Conservation (phyloP, 2,888 invertebrate genomes). For the Choristoneura rosaceana region DNA sequence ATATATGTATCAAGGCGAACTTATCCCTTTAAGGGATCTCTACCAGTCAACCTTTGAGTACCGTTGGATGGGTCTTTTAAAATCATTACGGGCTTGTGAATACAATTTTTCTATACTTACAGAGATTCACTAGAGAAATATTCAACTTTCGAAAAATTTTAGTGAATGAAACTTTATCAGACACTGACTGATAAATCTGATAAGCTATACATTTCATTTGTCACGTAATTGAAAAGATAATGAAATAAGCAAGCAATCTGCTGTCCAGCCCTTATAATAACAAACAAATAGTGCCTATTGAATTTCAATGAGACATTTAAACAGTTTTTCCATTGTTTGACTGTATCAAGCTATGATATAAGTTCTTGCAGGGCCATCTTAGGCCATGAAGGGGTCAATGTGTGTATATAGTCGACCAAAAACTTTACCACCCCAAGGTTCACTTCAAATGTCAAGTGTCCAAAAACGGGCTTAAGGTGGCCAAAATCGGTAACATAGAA, state of each 20-base stretch:
- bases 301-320: not conserved
- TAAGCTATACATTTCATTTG: constrained; percentile 22
- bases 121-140: no score
- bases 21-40: no score
- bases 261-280: not conserved
- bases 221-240: constrained; percentile 28
- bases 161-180: constrained; percentile 21
- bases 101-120: no score
- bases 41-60: no score
- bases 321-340: not conserved
- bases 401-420: no score
- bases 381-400: not conserved
- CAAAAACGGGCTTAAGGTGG: no score
- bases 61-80: no score
- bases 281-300: not conserved
- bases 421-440: no score
- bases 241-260: not conserved
- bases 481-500: no score
- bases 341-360: not conserved
- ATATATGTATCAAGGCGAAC: no score
- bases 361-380: not conserved
- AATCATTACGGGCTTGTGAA: no score
- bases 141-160: not conserved
- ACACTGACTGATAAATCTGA: constrained; percentile 10
- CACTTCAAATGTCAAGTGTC: no score